Evolutionary conservation across 2,113 vertebrate species (phyloP).

Genomic region (Galbula dea): DNA sequence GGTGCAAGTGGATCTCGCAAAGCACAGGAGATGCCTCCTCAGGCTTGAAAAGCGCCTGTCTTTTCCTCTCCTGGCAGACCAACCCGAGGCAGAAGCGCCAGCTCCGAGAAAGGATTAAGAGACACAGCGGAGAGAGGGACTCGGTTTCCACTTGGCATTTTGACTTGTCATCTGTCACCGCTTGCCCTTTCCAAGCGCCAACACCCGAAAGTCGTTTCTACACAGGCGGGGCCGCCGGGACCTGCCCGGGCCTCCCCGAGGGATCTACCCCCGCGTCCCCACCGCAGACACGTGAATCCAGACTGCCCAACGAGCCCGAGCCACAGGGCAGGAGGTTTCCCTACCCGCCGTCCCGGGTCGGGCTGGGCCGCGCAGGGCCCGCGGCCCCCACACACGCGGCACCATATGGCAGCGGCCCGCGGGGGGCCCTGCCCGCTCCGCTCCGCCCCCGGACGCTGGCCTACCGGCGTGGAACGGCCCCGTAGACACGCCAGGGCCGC

Average conservation of each 20-base stretch:
- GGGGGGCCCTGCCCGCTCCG: background rate
- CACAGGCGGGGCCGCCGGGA: background rate
- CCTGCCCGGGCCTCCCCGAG: background rate
- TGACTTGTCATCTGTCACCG: background rate
- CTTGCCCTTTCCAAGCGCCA: background rate
- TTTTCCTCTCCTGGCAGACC: accelerated
- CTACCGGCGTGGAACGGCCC: too few relatives aligned
- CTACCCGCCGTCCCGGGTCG: background rate
- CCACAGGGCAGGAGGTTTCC: background rate
- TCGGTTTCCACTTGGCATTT: background rate
- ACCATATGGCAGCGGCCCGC: background rate
- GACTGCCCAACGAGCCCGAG: background rate
- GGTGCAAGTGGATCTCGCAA: background rate
- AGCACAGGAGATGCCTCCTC: accelerated
- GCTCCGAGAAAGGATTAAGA: background rate
- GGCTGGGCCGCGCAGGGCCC: background rate
- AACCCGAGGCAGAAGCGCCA: accelerated
- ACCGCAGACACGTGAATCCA: background rate
- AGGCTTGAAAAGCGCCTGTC: accelerated
- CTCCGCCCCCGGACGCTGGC: background rate
- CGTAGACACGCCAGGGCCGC: too few relatives aligned
- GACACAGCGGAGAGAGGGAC: background rate
- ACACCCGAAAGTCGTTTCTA: accelerated
- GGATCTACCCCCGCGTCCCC: background rate
- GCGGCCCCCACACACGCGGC: background rate